Conservation (phyloP, 2,113 vertebrate species). For the Amia ocellicauda region DNA sequence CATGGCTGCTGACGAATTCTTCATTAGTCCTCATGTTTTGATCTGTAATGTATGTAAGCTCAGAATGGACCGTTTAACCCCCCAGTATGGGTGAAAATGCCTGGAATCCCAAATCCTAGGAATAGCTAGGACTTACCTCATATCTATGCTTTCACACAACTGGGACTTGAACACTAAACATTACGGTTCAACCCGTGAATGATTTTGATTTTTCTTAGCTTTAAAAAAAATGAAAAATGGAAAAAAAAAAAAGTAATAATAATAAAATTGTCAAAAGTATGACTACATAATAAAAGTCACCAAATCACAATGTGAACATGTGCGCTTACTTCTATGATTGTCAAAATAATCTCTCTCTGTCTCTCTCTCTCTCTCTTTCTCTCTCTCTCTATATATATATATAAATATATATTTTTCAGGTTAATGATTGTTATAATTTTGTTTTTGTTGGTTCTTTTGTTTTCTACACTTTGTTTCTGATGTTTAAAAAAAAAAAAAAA, state of each 20-base stretch:
- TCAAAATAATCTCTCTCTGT: background rate
- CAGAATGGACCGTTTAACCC: constrained; percentile 4
- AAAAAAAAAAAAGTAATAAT: no score
- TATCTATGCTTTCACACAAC: constrained; percentile 15
- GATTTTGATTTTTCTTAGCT: constrained; percentile 1
- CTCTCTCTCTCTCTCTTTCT: no score
- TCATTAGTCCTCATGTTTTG: no score
- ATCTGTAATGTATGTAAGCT: background rate
- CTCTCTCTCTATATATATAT: background rate
- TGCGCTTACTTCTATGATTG: background rate
- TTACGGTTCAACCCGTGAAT: background rate
- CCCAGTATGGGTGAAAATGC: background rate
- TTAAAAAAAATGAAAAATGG: constrained; percentile 14
- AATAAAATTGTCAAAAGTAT: background rate
- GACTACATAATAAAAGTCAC: background rate
- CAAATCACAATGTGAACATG: constrained; percentile 12
- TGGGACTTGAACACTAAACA: background rate
- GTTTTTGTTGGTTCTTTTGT: no score
- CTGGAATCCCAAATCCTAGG: background rate
- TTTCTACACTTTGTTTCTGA: no score
- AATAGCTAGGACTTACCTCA: constrained; percentile 45
- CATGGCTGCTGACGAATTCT: no score
- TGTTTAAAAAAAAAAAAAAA: no score
- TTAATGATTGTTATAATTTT: background rate
- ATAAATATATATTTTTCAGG: constrained; percentile 8